Percentiles rank a stretch among this genome's conserved stretches.
These are phyloP conservation scores for Danaus chrysippus DNA, from an alignment of 2,888 invertebrate genomes.

Conservation along the genomic window DNA sequence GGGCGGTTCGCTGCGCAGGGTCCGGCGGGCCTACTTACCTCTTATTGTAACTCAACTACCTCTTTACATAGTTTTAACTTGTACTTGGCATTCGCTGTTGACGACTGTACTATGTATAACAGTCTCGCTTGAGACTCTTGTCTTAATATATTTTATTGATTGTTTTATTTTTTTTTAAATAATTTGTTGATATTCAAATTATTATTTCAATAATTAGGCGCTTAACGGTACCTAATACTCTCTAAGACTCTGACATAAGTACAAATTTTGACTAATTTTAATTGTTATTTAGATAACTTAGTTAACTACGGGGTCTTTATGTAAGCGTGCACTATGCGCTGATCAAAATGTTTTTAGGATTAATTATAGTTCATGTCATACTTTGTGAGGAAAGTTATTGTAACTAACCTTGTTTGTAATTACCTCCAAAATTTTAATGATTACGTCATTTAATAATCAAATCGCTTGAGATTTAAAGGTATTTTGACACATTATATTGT, in stretches of 20 bases:
- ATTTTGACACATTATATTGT: conserved; percentile 63
- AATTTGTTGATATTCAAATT: conserved; percentile 63
- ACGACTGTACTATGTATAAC: conserved; percentile 58
- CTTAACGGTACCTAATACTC: conserved; percentile 50
- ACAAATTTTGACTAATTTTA: conserved; percentile 77
- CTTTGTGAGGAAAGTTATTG: not conserved
- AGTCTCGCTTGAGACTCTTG: conserved; percentile 65
- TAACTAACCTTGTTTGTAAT: conserved; percentile 10
- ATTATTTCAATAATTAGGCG: conserved; percentile 45
- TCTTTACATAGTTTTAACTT: conserved; percentile 74
- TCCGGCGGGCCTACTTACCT: conserved; percentile 65
- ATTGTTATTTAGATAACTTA: conserved; percentile 75
- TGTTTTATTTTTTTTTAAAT: conserved; percentile 69
- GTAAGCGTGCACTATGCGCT: conserved; percentile 46
- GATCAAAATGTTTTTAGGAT: conserved; percentile 48
- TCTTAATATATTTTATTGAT: conserved; percentile 75
- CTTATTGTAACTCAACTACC: conserved; percentile 74
- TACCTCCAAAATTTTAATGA: conserved; percentile 3
- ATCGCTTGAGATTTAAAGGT: conserved; percentile 1
- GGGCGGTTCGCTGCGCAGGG: conserved; percentile 71
- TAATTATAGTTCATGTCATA: conserved; percentile 60
- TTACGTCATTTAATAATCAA: conserved; percentile 7
- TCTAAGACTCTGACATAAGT: conserved; percentile 75
- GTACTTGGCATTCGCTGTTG: conserved; percentile 66
- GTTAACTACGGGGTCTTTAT: conserved; percentile 48